Evolutionary conservation across 1,140 invertebrate species (phyloP), one percentile per base, ranked within the genome.

Genomic region (Hylyphantes graminicola): DNA sequence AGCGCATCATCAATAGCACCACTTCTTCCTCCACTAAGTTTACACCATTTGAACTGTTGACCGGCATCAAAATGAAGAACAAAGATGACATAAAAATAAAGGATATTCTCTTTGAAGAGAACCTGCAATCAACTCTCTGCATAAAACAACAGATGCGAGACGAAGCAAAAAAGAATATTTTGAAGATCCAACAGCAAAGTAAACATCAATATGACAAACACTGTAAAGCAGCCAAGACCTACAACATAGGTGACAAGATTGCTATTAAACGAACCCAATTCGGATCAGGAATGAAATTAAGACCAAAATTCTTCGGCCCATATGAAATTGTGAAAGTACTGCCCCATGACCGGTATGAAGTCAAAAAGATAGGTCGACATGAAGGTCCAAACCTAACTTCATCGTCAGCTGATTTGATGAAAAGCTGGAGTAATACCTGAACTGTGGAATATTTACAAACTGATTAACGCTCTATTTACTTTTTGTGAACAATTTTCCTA

Each of bases 1-100:
- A 74, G 15, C 7, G 54, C 3, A 57, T 74, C 59, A 17, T 74
- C 5, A 35, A 74, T 0, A 35, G 17, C 17, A 59, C 54, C 2
- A 74, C 51, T 11, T 53, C 72, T 21, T n/a, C 17, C 15, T 13
- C 12, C 15, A 57, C 53, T 3, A 59, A 74, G 57, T 74, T 59
- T 48, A 74, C 17, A 19, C 72, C 72, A 53, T 55, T 74, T 19
- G 15, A 74, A n/a, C 19, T 74, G 19, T 57, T 74, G 59, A 74
- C n/a, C 6, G 19, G 53, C 7, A 19, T 57, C 7, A 57, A 74
- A 55, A 57, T 74, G 54, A 74, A 74, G 35, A 8, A 59, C 8
- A 74, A 74, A 74, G 50, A 55, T 17, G n/a, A 21, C 35, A 17
- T 74, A 10, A 17, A 19, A 51, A 21, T 57, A 0, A 74, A 74